These are phyloP conservation scores for Notothenia rossii DNA, from an alignment of 2,113 vertebrate species.

Conservation along the genomic window DNA sequence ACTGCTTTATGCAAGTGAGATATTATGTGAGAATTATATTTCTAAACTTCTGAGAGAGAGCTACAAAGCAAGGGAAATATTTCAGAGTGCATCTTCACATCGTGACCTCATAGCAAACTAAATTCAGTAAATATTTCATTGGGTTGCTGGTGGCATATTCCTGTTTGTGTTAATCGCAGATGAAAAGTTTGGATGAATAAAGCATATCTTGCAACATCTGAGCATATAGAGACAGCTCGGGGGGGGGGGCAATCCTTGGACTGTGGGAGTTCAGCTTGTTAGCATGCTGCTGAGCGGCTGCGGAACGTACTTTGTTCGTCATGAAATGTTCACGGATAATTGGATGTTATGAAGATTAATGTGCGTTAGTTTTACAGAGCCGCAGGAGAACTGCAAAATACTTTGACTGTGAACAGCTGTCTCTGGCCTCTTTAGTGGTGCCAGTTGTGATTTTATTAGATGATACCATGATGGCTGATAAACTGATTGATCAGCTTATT, in stretches of 20 bases:
- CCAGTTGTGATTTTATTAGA: not conserved
- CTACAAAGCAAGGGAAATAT: not conserved
- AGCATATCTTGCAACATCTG: constrained; percentile 44
- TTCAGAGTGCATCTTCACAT: not conserved
- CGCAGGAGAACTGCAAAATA: constrained; percentile 1
- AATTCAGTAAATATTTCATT: constrained; percentile 50
- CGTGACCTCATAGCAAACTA: constrained; percentile 16
- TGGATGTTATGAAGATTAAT: constrained; percentile 74
- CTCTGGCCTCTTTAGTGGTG: constrained; percentile 6
- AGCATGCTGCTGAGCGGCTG: constrained; percentile 41
- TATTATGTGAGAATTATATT: not conserved
- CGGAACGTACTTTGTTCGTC: constrained; percentile 47
- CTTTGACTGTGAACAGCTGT: constrained; percentile 6
- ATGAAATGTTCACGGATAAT: constrained; percentile 67
- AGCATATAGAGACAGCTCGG: not conserved
- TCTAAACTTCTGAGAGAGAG: not conserved
- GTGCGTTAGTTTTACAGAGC: constrained; percentile 48
- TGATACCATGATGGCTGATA: not conserved
- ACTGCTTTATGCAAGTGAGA: not conserved
- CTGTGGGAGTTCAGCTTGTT: constrained; percentile 49
- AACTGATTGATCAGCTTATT: constrained; percentile 19
- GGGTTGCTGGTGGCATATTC: not conserved
- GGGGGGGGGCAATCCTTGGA: constrained; percentile 43
- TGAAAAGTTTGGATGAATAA: constrained; percentile 43
- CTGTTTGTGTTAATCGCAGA: constrained; percentile 30